Percentiles rank a stretch among this genome's conserved stretches.
These are phyloP conservation scores for Virgularia gustaviana DNA, from an alignment of 92 coral and sea anemone genomes.

Conservation along the genomic window DNA sequence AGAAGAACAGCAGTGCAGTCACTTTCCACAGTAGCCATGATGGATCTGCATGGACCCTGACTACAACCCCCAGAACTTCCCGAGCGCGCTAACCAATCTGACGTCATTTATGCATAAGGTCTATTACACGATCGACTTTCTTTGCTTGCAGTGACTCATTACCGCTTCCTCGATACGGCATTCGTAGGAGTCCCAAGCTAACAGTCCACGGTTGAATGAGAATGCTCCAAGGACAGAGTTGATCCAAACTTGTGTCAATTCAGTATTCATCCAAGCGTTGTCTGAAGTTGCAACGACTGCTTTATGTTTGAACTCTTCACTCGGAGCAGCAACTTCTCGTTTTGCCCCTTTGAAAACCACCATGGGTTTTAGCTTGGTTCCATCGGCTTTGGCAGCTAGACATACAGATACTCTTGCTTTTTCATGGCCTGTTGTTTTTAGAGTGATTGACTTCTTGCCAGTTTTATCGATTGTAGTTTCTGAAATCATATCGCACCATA, in stretches of 20 bases:
- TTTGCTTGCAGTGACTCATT: slow-evolving; percentile 38
- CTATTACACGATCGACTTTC: slow-evolving; percentile 53
- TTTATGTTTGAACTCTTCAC: slow-evolving; percentile 40
- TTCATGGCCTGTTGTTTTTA: slow-evolving; percentile 54
- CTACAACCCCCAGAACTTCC: too few relatives aligned
- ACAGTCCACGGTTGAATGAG: slow-evolving; percentile 36
- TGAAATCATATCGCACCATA: slow-evolving; percentile 61
- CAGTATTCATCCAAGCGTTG: slow-evolving; percentile 41
- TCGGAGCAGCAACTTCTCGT: slow-evolving; percentile 23
- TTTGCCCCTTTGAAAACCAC: slow-evolving; percentile 28
- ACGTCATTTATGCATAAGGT: too few relatives aligned
- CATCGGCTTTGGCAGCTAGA: neutral
- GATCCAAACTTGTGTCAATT: slow-evolving; percentile 40
- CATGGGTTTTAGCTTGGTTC: slow-evolving; percentile 67
- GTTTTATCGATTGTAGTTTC: slow-evolving; percentile 59
- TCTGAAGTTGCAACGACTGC: slow-evolving; percentile 49
- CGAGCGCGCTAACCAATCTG: too few relatives aligned
- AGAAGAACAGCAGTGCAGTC: too few relatives aligned
- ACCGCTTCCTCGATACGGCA: slow-evolving; percentile 56
- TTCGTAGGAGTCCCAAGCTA: slow-evolving; percentile 51
- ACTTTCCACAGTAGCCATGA: too few relatives aligned
- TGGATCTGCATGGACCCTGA: too few relatives aligned
- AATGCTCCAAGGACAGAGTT: slow-evolving; percentile 42
- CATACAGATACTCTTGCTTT: slow-evolving; percentile 67
- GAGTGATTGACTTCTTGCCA: slow-evolving; percentile 30